A percentile compares a stretch with the other conserved stretches of the same genome.
phyloP scores from a whole-genome alignment of 2,113 vertebrate species.

The Sisor rabdophorus region DNA sequence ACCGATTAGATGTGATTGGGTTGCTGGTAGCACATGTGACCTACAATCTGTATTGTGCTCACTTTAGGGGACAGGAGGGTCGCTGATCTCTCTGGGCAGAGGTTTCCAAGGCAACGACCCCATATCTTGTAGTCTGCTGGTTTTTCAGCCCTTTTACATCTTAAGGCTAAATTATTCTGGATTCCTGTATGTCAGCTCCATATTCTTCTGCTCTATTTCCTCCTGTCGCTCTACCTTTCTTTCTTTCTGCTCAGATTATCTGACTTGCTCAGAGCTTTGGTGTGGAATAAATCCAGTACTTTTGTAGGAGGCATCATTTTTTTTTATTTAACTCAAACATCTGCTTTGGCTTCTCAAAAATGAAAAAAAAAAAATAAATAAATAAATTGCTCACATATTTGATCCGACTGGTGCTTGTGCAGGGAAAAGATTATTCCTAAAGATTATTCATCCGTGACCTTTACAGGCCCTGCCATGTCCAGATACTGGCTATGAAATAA shows the following conservation, averaged over 20 bases:
- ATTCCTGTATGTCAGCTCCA: slow-evolving; percentile 71
- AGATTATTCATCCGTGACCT: slow-evolving; percentile 14
- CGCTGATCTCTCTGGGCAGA: slow-evolving; percentile 63
- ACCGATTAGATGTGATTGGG: slow-evolving; percentile 67
- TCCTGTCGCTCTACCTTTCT: slow-evolving; percentile 24
- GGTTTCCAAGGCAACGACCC: slow-evolving; percentile 75
- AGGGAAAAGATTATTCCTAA: slow-evolving; percentile 7
- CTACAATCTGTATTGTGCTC: slow-evolving; percentile 67
- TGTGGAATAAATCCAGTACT: slow-evolving; percentile 17
- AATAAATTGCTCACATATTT: no score
- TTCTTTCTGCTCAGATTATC: slow-evolving; percentile 3
- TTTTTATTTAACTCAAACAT: slow-evolving; percentile 8
- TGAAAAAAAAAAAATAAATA: not conserved
- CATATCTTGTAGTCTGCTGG: slow-evolving; percentile 67
- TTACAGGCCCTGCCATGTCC: slow-evolving; percentile 13
- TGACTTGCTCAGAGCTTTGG: slow-evolving; percentile 17
- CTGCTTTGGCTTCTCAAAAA: not conserved
- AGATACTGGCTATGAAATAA: slow-evolving; percentile 24
- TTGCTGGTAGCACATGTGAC: slow-evolving; percentile 68
- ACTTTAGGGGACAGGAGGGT: slow-evolving; percentile 53
- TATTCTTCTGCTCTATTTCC: slow-evolving; percentile 77
- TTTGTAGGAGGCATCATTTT: slow-evolving; percentile 35
- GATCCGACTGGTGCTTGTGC: not conserved
- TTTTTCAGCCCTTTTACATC: slow-evolving; percentile 64
- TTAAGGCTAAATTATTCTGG: slow-evolving; percentile 63